A percentile compares a stretch with the other conserved stretches of the same genome.
Evolutionary conservation across 2,113 vertebrate genomes (phyloP).

Genomic region (Nycticorax nycticorax): DNA sequence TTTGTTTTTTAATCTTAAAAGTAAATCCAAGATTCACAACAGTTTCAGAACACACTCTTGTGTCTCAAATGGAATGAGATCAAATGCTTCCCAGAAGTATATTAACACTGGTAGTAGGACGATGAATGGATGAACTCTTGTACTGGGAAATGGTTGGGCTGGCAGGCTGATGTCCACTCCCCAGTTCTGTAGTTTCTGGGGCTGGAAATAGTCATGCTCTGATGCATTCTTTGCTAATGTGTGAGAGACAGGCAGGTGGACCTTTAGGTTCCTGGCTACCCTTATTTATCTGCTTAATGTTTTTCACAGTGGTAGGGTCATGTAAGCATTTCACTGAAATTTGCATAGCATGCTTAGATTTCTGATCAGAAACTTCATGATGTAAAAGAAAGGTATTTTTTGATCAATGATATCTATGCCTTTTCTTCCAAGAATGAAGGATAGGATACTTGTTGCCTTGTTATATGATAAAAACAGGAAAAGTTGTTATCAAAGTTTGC

Average conservation of each 20-base stretch:
- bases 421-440: neutral
- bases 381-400: neutral
- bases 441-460: neutral
- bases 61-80: fast-evolving
- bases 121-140: neutral
- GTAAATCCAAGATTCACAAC: neutral
- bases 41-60: neutral
- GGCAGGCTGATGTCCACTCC: neutral
- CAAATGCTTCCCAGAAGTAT: neutral
- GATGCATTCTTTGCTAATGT: neutral
- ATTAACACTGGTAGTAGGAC: fast-evolving
- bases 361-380: neutral
- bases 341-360: neutral
- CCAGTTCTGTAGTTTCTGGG: neutral
- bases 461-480: neutral
- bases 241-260: neutral
- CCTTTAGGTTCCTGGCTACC: neutral
- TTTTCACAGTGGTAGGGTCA: neutral
- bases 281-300: neutral
- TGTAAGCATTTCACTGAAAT: neutral
- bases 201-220: neutral
- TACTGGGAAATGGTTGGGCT: neutral
- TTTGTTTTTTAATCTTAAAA: neutral
- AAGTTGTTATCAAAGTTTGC: neutral
- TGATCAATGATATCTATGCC: neutral